These are phyloP conservation scores for Umimayanthus kanabou DNA, from an alignment of 92 coral and sea anemone genomes.

Conservation along the genomic window DNA sequence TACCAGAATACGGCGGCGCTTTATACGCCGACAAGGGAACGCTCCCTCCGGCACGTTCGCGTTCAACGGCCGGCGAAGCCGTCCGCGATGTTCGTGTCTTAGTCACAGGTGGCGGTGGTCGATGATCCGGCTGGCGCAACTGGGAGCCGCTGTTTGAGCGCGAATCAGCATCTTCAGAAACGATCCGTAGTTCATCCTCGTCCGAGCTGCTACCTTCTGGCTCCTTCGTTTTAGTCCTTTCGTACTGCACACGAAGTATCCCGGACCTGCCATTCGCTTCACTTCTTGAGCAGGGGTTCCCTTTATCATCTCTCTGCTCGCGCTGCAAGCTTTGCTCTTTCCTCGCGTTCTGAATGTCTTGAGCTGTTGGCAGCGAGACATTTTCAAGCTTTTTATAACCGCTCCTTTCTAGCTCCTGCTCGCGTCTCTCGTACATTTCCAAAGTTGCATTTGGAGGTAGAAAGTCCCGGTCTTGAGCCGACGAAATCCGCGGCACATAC, in stretches of 20 bases:
- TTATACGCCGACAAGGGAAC: slow-evolving; percentile 26
- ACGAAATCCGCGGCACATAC: slow-evolving; percentile 49
- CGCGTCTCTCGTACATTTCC: slow-evolving; percentile 79
- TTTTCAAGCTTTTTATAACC: slow-evolving; percentile 51
- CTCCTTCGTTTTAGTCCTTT: slow-evolving; percentile 26
- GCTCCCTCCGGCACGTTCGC: slow-evolving; percentile 39
- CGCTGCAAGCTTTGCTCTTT: slow-evolving; percentile 21
- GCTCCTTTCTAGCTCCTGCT: slow-evolving; percentile 72
- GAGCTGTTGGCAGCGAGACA: slow-evolving; percentile 16
- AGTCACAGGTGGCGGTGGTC: slow-evolving; percentile 7
- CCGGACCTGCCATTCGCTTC: slow-evolving; percentile 14
- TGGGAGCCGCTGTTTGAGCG: slow-evolving; percentile 6
- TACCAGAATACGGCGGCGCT: not conserved
- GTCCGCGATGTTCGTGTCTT: slow-evolving; percentile 6
- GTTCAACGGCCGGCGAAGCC: slow-evolving; percentile 32
- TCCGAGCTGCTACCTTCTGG: slow-evolving; percentile 55
- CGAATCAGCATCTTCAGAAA: slow-evolving; percentile 19
- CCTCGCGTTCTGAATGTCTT: slow-evolving; percentile 36
- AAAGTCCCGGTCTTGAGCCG: slow-evolving; percentile 70
- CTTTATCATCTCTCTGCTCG: slow-evolving; percentile 34
- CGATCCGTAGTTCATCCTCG: slow-evolving; percentile 47
- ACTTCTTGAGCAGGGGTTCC: not conserved
- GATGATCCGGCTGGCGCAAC: not conserved
- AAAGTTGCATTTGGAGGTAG: slow-evolving; percentile 84
- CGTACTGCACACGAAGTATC: slow-evolving; percentile 22